Percentiles rank a stretch among this genome's conserved stretches.
These are phyloP conservation scores for Drosophila saltans DNA, from an alignment of 1,140 invertebrate genomes.

Conservation along the genomic window DNA sequence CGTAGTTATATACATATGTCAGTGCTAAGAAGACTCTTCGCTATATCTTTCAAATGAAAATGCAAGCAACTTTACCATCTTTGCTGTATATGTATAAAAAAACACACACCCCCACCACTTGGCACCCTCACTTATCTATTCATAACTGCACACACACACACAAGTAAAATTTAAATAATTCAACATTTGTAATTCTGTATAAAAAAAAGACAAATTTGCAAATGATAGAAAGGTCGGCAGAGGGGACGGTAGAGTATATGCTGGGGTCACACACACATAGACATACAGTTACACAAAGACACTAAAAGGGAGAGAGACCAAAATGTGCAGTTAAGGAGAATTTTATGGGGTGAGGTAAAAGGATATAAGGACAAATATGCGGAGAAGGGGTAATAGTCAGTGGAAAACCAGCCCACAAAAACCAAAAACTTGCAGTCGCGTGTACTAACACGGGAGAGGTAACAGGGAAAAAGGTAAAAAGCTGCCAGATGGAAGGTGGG, in stretches of 20 bases:
- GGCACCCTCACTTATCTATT: conserved; percentile 58
- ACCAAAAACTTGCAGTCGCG: conserved; percentile 47
- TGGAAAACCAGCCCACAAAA: conserved; percentile 35
- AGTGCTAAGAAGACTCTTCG: too few species aligned
- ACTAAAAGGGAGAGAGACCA: conserved; percentile 33
- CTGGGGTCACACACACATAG: not conserved
- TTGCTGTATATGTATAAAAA: not conserved
- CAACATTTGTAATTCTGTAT: conserved; percentile 47
- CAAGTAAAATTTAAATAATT: conserved; percentile 68
- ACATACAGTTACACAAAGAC: not conserved
- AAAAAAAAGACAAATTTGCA: conserved; percentile 58
- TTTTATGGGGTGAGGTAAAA: conserved; percentile 7
- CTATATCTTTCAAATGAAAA: not conserved
- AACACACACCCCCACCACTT: not conserved
- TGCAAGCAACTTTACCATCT: conserved; percentile 5
- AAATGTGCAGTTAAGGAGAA: conserved; percentile 39
- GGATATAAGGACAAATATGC: not conserved
- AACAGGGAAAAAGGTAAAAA: not conserved
- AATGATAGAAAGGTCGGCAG: conserved; percentile 32
- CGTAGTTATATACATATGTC: too few species aligned
- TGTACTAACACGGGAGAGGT: conserved; percentile 8
- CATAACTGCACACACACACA: conserved; percentile 57
- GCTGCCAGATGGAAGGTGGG: too few species aligned
- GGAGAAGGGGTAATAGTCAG: not conserved
- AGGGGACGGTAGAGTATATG: not conserved